These are phyloP conservation scores for Cygnus olor DNA, from an alignment of 2,797 vertebrate species.

Conservation along the genomic window DNA sequence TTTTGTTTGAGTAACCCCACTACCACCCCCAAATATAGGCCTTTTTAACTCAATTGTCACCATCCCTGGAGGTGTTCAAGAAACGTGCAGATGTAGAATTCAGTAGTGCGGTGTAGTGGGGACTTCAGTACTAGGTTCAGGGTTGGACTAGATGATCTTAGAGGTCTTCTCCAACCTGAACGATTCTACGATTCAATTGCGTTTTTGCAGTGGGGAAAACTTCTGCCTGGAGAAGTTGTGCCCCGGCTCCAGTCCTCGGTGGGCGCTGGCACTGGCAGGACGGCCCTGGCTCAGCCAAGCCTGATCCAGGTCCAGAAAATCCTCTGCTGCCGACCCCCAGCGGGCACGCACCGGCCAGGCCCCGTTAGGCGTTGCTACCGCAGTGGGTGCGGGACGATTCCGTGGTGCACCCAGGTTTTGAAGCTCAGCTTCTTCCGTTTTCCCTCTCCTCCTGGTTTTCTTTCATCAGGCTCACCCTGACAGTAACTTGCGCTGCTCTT, in stretches of 20 bases:
- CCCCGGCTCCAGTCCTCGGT: not conserved
- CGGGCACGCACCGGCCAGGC: not conserved
- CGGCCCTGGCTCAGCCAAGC: not conserved
- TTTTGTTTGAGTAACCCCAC: not conserved
- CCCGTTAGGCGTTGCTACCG: fast-evolving
- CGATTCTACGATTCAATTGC: not conserved
- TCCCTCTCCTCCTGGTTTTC: not conserved
- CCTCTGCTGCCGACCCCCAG: not conserved
- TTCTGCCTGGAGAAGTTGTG: not conserved
- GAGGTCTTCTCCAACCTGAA: no score
- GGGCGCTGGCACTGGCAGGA: not conserved
- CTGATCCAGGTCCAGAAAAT: not conserved
- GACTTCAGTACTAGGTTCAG: no score
- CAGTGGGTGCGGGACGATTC: not conserved
- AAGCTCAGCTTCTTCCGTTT: not conserved
- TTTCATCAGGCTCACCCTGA: not conserved
- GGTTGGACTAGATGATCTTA: no score
- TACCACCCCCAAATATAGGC: not conserved
- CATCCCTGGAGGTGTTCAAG: no score
- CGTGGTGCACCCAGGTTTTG: not conserved
- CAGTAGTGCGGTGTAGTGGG: no score
- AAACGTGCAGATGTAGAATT: no score
- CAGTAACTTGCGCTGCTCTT: not conserved
- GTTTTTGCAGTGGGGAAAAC: not conserved
- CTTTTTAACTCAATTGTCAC: no score